Base-by-base conservation (phyloP, 2,797 vertebrate species). In the Bufotes viridis region DNA sequence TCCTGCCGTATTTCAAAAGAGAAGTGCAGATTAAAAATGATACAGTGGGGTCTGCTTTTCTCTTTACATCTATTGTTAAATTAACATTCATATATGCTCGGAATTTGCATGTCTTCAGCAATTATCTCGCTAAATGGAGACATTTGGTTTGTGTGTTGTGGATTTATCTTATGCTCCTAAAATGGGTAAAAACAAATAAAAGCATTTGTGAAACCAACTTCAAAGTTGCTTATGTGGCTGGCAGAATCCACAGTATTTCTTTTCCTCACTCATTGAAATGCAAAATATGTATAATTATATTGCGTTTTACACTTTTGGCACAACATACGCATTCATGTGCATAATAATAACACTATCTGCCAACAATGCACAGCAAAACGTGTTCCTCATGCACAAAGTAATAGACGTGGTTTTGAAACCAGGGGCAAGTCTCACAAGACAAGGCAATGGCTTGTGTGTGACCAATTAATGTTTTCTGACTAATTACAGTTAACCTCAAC, bases 131-230 rank as follows among this genome's bases (percentile, higher is more conserved):
- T 53, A 51, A 76, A 53, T 53, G 49, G 53, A 53, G 11, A 76
- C 42, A 53, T 12, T 53, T 51, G 42, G 18, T 11, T 74, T 76
- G 11, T n/a, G 49, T 51, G 15, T 78, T 53, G 24, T 78, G 13
- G 13, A 24, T 51, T 78, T 78, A 78, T 55, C 11, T 53, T 76
- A 51, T 76, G 49, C 49, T 51, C 74, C 20, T 76, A 76, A 76
- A 51, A 51, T n/a, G 49, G 49, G 49, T 34, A 51, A 76, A 22
- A 9, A 9, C 42, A 18, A 53, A 72, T 51, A 24, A 78, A 55
- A 78, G 75, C 24, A 78, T 78, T 78, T 78, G n/a, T 24, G 75
- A 51, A 78, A 53, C 55, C 49, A 78, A 78, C 12, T 14, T 53
- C 49, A 24, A 24, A 55, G 70, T 51, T 78, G 51, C 75, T 24